Conservation (phyloP, 2,113 vertebrate species). For the Todiramphus saurophagus region DNA sequence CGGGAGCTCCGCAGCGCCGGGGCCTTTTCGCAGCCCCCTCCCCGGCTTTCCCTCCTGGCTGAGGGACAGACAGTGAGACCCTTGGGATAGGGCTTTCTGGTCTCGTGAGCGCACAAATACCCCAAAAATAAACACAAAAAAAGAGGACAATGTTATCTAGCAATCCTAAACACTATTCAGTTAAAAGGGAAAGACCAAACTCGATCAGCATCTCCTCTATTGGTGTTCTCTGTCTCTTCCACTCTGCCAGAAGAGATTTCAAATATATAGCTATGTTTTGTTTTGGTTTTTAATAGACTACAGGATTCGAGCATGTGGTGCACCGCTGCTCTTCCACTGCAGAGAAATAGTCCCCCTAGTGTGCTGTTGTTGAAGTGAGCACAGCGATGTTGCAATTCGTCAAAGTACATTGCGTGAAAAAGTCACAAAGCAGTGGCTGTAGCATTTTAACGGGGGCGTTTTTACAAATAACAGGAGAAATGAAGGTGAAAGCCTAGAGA, state of each 20-base stretch:
- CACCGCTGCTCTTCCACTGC: neutral
- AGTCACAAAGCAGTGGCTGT: neutral
- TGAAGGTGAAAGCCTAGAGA: neutral
- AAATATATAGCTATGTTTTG: neutral
- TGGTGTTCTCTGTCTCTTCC: neutral
- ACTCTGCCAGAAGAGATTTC: neutral
- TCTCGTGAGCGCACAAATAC: neutral
- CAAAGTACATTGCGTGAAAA: neutral
- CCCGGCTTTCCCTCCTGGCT: neutral
- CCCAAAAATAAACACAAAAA: neutral
- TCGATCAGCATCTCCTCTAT: neutral
- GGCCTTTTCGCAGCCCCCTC: no score
- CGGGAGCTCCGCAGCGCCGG: rapidly evolving
- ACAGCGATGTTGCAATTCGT: neutral
- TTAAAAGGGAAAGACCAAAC: neutral
- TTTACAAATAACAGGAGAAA: neutral
- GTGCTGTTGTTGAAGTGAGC: neutral
- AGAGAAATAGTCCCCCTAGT: slow-evolving; percentile 40
- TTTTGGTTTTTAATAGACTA: neutral
- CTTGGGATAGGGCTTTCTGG: neutral
- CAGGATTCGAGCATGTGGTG: neutral
- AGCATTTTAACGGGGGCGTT: neutral
- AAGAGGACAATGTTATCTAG: no score
- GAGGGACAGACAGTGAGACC: neutral
- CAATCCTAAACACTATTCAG: rapidly evolving